A percentile compares a stretch with the other conserved stretches of the same genome.
Evolutionary conservation across 2,888 invertebrate species (phyloP).

Genomic region (Meganola albula): DNA sequence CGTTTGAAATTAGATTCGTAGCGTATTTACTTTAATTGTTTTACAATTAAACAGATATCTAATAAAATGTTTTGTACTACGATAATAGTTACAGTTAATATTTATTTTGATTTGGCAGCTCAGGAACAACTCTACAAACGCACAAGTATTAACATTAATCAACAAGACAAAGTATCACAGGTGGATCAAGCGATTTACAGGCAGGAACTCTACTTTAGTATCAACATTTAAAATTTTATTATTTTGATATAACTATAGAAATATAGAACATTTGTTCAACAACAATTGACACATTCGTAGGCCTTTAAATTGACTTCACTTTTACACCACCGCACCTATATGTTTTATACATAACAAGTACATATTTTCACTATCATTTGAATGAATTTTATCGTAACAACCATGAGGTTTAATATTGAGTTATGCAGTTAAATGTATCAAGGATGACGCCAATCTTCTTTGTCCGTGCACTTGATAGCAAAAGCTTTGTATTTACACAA

Average conservation of each 20-base stretch:
- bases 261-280: constrained; percentile 39
- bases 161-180: constrained; percentile 69
- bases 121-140: constrained; percentile 40
- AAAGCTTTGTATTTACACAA: constrained; percentile 76
- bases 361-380: constrained; percentile 46
- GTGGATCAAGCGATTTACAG: constrained; percentile 68
- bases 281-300: constrained; percentile 52
- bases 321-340: constrained; percentile 53
- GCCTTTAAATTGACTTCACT: constrained; percentile 67
- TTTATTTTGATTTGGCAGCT: constrained; percentile 51
- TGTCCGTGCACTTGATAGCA: constrained; percentile 75
- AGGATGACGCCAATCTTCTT: constrained; percentile 60
- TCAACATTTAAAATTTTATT: constrained; percentile 38
- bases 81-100: too few relatives aligned
- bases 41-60: too few relatives aligned
- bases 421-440: constrained; percentile 44
- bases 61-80: too few relatives aligned
- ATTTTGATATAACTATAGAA: constrained; percentile 37
- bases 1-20: too few relatives aligned
- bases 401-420: constrained; percentile 45
- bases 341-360: constrained; percentile 46
- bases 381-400: constrained; percentile 44
- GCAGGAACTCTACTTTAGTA: constrained; percentile 67
- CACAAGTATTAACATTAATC: constrained; percentile 49
- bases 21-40: too few relatives aligned